phyloP scores from a whole-genome alignment of 2,888 invertebrate genomes.

The Mylabris sibirica region DNA sequence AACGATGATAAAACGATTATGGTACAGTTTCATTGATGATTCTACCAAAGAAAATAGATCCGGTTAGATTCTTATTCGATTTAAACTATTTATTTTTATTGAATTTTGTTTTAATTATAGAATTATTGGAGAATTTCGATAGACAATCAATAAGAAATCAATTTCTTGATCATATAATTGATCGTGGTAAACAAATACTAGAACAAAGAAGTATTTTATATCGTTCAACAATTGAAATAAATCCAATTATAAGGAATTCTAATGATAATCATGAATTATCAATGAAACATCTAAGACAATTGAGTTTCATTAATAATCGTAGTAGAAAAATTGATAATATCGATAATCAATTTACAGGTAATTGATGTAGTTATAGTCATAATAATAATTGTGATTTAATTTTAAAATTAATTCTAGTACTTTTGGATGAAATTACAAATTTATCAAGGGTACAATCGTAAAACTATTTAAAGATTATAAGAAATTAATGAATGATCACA shows the following conservation, averaged over 20 bases:
- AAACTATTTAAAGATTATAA: conserved; percentile 48
- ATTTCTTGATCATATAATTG: conserved; percentile 48
- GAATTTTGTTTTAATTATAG: no score
- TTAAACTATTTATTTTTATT: not conserved
- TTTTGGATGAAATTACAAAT: conserved; percentile 43
- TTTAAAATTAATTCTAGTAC: conserved; percentile 38
- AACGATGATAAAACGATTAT: conserved; percentile 43
- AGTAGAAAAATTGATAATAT: conserved; percentile 30
- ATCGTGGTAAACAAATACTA: conserved; percentile 51
- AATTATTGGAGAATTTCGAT: conserved; percentile 21
- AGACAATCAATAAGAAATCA: conserved; percentile 29
- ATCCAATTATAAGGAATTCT: not conserved
- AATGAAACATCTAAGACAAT: conserved; percentile 36
- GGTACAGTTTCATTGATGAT: conserved; percentile 43
- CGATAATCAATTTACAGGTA: conserved; percentile 45
- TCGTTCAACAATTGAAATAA: conserved; percentile 44
- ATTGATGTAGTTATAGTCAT: not conserved
- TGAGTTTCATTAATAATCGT: conserved; percentile 33
- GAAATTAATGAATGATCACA: conserved; percentile 50
- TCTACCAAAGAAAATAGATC: conserved; percentile 12
- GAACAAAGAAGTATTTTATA: conserved; percentile 55
- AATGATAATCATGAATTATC: conserved; percentile 34
- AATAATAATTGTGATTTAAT: not conserved
- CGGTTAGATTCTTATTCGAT: not conserved
- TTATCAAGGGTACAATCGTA: conserved; percentile 32